Conservation (phyloP, 2,113 vertebrate species). For the Microtus oregoni region DNA sequence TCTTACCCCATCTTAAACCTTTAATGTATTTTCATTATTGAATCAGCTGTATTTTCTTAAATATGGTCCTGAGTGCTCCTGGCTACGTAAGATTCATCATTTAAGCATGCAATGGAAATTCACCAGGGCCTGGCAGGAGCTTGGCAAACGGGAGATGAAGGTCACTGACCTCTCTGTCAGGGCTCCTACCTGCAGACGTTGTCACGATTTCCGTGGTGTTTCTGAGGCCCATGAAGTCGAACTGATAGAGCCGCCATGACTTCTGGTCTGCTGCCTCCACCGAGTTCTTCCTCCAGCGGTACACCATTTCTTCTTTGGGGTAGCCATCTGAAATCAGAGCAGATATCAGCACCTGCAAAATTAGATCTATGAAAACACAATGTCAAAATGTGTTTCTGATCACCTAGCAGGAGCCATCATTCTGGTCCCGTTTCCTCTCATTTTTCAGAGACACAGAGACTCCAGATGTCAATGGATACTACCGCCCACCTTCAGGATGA, state of each 20-base stretch:
- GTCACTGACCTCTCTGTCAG: not conserved
- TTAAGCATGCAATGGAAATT: not conserved
- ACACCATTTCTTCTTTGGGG: slow-evolving; percentile 97
- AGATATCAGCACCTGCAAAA: not conserved
- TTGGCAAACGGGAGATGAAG: not conserved
- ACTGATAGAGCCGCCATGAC: slow-evolving; percentile 98
- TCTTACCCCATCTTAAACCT: not conserved
- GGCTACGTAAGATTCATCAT: not conserved
- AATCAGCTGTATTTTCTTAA: not conserved
- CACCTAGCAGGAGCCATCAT: not conserved
- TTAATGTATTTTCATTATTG: not conserved
- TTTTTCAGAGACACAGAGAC: not conserved
- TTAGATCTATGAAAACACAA: not conserved
- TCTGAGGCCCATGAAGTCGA: slow-evolving; percentile 97
- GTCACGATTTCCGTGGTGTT: slow-evolving; percentile 94
- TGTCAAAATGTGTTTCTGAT: not conserved
- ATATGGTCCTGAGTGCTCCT: not conserved
- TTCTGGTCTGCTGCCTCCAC: slow-evolving; percentile 96
- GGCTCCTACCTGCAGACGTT: slow-evolving; percentile 93
- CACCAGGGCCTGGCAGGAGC: not conserved
- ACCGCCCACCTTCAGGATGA: rapidly evolving
- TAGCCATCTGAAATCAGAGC: slow-evolving; percentile 94
- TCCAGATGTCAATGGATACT: not conserved
- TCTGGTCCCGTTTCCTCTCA: not conserved
- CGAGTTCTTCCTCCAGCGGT: slow-evolving; percentile 97